Conservation (phyloP, 2,113 vertebrate species). For the Tonatia bakeri region DNA sequence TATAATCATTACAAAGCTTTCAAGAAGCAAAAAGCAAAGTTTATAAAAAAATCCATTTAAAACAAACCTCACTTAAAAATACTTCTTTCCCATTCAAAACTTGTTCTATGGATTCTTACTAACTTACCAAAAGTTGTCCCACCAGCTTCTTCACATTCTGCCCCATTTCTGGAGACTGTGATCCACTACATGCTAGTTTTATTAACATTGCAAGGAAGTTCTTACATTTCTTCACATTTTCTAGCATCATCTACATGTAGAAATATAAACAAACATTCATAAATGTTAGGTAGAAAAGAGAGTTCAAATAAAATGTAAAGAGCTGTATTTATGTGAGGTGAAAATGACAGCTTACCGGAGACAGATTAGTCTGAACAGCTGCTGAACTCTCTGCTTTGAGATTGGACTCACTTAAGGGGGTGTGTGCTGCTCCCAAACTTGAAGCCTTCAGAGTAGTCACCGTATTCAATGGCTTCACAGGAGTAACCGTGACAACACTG, state of each 20-base stretch:
- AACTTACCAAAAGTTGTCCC: slow-evolving; percentile 89
- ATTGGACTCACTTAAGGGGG: slow-evolving; percentile 57
- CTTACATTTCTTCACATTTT: slow-evolving; percentile 98
- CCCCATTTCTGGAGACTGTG: slow-evolving; percentile 89
- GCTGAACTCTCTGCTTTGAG: slow-evolving; percentile 74
- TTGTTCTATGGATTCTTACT: background rate
- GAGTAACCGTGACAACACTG: slow-evolving; percentile 73
- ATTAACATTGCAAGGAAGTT: slow-evolving; percentile 96
- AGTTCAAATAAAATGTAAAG: slow-evolving; percentile 43
- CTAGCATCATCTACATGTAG: slow-evolving; percentile 84
- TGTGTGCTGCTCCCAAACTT: slow-evolving; percentile 64
- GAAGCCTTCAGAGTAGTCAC: slow-evolving; percentile 77
- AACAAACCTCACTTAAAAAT: background rate
- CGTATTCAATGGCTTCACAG: slow-evolving; percentile 75
- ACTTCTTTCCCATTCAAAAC: background rate
- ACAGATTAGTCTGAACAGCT: slow-evolving; percentile 71
- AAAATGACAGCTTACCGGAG: slow-evolving; percentile 77
- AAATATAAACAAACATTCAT: slow-evolving; percentile 69
- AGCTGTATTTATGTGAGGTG: slow-evolving; percentile 12
- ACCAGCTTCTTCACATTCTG: slow-evolving; percentile 92
- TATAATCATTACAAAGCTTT: background rate
- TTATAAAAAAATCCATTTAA: background rate
- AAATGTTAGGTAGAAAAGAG: slow-evolving; percentile 46
- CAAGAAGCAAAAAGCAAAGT: slow-evolving; percentile 1
- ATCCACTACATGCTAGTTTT: slow-evolving; percentile 92